Conservation (phyloP, 2,113 vertebrate species). For the Carassius gibelio region DNA sequence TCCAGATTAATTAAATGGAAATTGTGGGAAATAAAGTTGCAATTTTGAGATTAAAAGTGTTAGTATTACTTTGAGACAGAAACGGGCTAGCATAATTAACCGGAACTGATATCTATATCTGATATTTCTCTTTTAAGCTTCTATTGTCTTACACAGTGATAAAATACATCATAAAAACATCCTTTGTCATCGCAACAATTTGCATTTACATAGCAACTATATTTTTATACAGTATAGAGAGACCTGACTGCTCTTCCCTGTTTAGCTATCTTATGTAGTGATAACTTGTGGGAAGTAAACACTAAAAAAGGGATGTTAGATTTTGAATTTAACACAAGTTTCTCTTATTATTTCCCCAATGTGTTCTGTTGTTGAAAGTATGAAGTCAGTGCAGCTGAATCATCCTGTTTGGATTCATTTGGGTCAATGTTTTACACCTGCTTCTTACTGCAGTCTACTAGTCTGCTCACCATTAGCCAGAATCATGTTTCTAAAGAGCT, state of each 20-base stretch:
- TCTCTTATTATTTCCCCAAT: neutral
- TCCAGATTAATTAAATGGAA: too few species aligned
- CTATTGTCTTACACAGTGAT: neutral
- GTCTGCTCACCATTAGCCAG: neutral
- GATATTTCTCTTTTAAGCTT: neutral
- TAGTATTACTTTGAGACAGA: neutral
- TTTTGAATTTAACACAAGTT: neutral
- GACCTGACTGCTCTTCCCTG: neutral
- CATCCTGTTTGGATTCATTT: neutral
- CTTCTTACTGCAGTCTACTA: too few species aligned
- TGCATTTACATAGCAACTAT: neutral
- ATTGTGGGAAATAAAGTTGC: neutral
- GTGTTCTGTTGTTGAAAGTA: neutral
- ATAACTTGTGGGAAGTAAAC: neutral
- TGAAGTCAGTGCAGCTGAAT: neutral
- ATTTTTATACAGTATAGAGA: neutral
- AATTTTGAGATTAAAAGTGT: neutral
- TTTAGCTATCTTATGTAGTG: neutral
- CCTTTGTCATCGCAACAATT: neutral
- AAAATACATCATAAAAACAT: neutral
- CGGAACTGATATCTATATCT: too few species aligned
- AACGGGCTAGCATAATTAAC: neutral
- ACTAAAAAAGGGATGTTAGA: neutral
- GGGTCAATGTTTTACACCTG: neutral
- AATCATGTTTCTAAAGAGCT: slow-evolving; percentile 17